These are phyloP conservation scores for Euzetes globulus DNA, from an alignment of 2,888 invertebrate species.

Conservation along the genomic window DNA sequence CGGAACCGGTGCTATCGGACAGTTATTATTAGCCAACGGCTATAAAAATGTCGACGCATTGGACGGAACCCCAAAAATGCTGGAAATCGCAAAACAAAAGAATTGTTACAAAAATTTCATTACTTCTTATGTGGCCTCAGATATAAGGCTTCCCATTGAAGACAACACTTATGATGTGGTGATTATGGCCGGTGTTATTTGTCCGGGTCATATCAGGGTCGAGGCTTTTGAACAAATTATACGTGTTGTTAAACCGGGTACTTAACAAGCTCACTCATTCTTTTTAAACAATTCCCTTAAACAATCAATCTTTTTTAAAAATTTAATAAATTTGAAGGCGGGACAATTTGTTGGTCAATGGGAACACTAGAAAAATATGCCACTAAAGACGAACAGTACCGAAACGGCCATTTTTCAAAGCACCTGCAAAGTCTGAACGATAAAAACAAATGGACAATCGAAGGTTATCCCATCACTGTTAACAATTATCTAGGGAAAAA, in stretches of 20 bases:
- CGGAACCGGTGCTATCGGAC: conserved; percentile 32
- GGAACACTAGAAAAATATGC: conserved; percentile 6
- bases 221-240: conserved; percentile 24
- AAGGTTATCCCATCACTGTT: conserved; percentile 6
- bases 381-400: neutral
- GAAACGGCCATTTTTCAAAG: conserved; percentile 13
- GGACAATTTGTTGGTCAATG: conserved; percentile 31
- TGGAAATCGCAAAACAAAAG: conserved; percentile 29
- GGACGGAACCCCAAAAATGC: conserved; percentile 30
- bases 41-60: conserved; percentile 32
- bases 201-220: conserved; percentile 15
- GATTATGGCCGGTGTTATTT: conserved; percentile 28
- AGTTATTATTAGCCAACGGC: neutral
- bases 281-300: too few species aligned
- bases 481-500: neutral
- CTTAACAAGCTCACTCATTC: too few species aligned
- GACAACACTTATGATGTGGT: conserved; percentile 24
- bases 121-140: neutral
- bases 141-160: conserved; percentile 28
- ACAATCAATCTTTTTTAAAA: too few species aligned
- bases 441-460: neutral
- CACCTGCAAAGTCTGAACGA: neutral
- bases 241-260: conserved; percentile 30
- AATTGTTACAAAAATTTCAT: conserved; percentile 19
- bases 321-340: too few species aligned